Evolutionary conservation across 2,797 vertebrate genomes (phyloP), one percentile per base, ranked within the genome.

Genomic region (Enteromius mattozi): DNA sequence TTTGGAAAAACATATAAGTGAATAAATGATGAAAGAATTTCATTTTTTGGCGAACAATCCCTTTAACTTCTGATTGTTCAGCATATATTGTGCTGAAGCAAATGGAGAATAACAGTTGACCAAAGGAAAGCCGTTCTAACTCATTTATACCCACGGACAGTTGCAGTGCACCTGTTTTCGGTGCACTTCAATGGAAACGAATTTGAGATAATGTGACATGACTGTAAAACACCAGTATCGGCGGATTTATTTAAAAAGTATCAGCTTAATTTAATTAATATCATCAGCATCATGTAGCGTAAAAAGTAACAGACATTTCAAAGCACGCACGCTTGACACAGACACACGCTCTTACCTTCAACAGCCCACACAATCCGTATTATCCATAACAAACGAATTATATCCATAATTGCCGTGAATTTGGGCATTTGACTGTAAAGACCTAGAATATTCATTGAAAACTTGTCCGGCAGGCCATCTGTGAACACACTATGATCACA

Each of bases 311-410:
- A 78, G 51, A 84, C 54, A 56, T 19, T 61, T 78, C 12, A 56
- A 33, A 42, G 40, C 69, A 76, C 61, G 70, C 71, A 76, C 21
- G 78, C 45, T 85, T 76, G 78, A 81, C 51, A 45, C 24, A 83
- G 76, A 83, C 82, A 47, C 87, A 47, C 13, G 72, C 47, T 84
- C 92, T 92, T 92, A 95, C 95, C 95, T 94, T 95, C 94, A 6
- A 92, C 92, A 81, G 94, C 94, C 89, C 91, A 91, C 6, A 92
- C 89, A 35, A 89, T 35, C 10, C 93, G 92, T 81, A 93, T 88
- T 45, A 94, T 91, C 93, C 93, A 94, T 17, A 95, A 82, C 24
- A 94, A 86, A 83, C 71, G 90, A 3, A 94, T 78, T 16, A 94
- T 56, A 81, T 92, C 92, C 94, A 94, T 93, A 35, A 92, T 85